Conservation (phyloP, 1,140 invertebrate species). For the Pantala flavescens region DNA sequence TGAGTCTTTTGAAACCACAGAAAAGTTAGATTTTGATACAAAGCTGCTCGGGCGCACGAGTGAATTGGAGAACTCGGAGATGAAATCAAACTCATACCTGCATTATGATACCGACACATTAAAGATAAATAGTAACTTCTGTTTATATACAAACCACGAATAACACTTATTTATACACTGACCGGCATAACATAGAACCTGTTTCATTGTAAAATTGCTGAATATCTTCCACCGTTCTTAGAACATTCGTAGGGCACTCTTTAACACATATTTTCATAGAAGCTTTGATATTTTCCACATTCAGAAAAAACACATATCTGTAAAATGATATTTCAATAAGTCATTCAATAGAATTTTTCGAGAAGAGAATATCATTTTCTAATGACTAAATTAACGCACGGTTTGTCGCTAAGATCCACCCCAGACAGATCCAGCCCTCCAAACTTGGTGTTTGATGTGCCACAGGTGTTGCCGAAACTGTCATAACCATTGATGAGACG, state of each 20-base stretch:
- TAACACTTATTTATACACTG: not conserved
- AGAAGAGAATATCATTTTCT: not conserved
- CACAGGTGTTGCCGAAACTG: constrained; percentile 93
- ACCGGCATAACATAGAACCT: constrained; percentile 55
- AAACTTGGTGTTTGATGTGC: constrained; percentile 61
- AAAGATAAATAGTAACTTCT: too few species aligned
- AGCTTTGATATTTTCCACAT: constrained; percentile 59
- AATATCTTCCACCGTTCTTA: constrained; percentile 55
- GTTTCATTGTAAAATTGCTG: constrained; percentile 61
- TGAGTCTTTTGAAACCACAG: too few species aligned
- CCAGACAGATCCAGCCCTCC: constrained; percentile 65
- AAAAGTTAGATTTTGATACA: too few species aligned
- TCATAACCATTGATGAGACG: constrained; percentile 87
- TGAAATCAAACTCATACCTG: too few species aligned
- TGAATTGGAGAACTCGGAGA: too few species aligned
- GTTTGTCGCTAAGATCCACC: constrained; percentile 65
- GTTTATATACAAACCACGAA: not conserved
- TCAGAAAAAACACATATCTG: constrained; percentile 73
- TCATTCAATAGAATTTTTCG: too few species aligned
- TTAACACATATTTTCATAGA: constrained; percentile 84
- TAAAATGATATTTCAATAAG: constrained; percentile 21
- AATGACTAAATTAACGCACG: constrained; percentile 34
- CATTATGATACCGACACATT: too few species aligned
- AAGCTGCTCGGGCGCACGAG: too few species aligned
- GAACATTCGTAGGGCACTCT: constrained; percentile 61